Base-by-base conservation (phyloP, 2,888 invertebrate genomes). In the Bombylius discolor region DNA sequence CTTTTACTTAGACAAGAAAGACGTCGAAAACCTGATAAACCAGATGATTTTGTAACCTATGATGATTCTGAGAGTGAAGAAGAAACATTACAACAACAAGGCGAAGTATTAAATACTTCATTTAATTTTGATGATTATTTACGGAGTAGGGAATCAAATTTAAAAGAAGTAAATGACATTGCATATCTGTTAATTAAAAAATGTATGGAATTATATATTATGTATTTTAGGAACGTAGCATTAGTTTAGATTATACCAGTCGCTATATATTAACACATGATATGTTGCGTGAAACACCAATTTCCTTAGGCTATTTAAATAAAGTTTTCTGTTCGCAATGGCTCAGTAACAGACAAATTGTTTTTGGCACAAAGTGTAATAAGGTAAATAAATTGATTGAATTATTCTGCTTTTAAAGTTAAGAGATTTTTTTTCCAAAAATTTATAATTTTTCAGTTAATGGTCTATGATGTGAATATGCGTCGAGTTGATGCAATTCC, bases 281-380 rank as follows among this genome's bases (percentile, higher is more conserved):
- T 74, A 87, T 92, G 82, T 84, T 90, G 67, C 84, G 86, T 64
- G 92, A 92, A 75, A 86, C 87, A 32, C 83, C 89, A 11, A 83
- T 92, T 67, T 83, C 81, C 68, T 78, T 92, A 60, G 88, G 87
- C 63, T 89, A 86, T 72, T 87, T 91, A 79, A 92, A 92, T 75
- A 92, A 92, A 76, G 90, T 91, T 58, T 97, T 96, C 78, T 93
- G 95, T 71, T 93, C 95, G 0, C 88, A 94, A 71, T 97, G 97
- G 96, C 79, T 97, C 46, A 92, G 91, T 64, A 91, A 93, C 74
- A 81, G 92, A 66, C 94, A 95, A 77, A 89, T 97, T 56, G 92
- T 95, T 32, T 93, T 95, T 72, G 97, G 96, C 55, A 96, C 96
- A 52, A 97, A 97, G 74, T 96, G 97, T 76, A 96, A 96, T 76